These are phyloP conservation scores for Drosophila mojavensis DNA, from an alignment of 1,140 invertebrate genomes.

Conservation along the genomic window DNA sequence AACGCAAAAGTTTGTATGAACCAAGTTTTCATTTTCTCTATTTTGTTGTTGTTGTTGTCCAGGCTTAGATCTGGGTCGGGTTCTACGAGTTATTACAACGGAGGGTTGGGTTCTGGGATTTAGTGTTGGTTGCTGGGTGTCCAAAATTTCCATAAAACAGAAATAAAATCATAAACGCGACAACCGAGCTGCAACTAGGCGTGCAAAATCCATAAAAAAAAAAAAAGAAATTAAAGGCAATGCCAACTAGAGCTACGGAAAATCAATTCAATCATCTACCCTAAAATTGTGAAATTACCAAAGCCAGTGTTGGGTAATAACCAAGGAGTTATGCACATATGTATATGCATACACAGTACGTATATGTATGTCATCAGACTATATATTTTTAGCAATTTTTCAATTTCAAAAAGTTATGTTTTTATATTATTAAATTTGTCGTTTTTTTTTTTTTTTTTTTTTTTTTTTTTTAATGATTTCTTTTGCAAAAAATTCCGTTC, in stretches of 20 bases:
- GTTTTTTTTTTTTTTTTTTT: conserved; percentile 1
- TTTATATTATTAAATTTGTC: background rate
- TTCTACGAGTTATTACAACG: conserved; percentile 16
- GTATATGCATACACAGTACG: conserved; percentile 8
- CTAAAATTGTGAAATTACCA: conserved; percentile 45
- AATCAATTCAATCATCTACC: conserved; percentile 28
- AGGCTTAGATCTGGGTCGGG: conserved; percentile 5
- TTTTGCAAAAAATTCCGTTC: conserved; percentile 21
- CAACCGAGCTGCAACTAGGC: conserved; percentile 21
- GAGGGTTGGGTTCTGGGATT: background rate
- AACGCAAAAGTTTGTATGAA: conserved; percentile 82
- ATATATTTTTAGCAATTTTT: conserved; percentile 6
- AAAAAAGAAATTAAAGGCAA: background rate
- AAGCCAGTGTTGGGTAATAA: conserved; percentile 19
- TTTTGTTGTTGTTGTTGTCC: background rate
- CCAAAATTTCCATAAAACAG: conserved; percentile 14
- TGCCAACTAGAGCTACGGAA: conserved; percentile 18
- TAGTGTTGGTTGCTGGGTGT: conserved; percentile 14
- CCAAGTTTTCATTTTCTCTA: conserved; percentile 59
- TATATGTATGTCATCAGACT: conserved; percentile 18
- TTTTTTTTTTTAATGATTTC: background rate
- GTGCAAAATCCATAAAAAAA: conserved; percentile 45
- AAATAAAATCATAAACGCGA: conserved; percentile 8
- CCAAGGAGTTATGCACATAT: conserved; percentile 11
- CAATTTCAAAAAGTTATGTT: conserved; percentile 3